Evolutionary conservation across 2,797 vertebrate species (phyloP), one percentile per base, ranked within the genome.

Genomic region (Enteromius radiatus): DNA sequence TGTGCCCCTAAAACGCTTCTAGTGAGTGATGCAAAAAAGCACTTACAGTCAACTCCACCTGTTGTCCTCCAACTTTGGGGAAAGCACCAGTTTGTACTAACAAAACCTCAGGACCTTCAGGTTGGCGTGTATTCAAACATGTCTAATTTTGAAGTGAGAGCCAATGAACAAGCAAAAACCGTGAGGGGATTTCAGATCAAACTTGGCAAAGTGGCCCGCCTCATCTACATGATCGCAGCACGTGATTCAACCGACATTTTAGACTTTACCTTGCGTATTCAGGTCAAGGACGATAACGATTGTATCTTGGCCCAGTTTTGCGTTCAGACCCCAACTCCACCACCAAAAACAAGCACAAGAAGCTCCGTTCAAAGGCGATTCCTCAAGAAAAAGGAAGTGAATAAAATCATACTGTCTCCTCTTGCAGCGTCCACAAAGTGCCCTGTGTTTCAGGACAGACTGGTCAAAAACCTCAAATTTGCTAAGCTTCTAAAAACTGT

Each of bases 11-110:
- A 97, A 90, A 96, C 95, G 0, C 92, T 99, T 1, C 38, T 99
- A 89, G 97, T 98, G 78, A 98, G 91, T 0, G 97, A 99, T 52
- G 94, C 93, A 5, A 95, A 95, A 0, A 95, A 95, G 21, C 96
- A 96, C 85, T 90, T 90, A 0, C 95, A 96, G 56, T 68, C 92
- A 11, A 86, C 92, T 0, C 96, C 96, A 10, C 96, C 98, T 0
- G 96, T 97, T 0, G 94, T 96, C 0, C 92, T 99, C 8, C 98
- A 99, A 87, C 95, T 99, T 2, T 99, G 98, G 98, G 98, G 98
- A 0, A 98, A 97, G 86, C 97, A 99, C 89, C 97, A 98, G 88
- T 99, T 99, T 84, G 47, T 95, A 12, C 70, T 99, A 84, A 87
- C 94, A 63, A 95, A 91, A 86, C 97, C 97, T 12, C 97, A 98